A percentile compares a stretch with the other conserved stretches of the same genome.
phyloP scores from a whole-genome alignment of 2,113 vertebrate species.

The Sturnus vulgaris region DNA sequence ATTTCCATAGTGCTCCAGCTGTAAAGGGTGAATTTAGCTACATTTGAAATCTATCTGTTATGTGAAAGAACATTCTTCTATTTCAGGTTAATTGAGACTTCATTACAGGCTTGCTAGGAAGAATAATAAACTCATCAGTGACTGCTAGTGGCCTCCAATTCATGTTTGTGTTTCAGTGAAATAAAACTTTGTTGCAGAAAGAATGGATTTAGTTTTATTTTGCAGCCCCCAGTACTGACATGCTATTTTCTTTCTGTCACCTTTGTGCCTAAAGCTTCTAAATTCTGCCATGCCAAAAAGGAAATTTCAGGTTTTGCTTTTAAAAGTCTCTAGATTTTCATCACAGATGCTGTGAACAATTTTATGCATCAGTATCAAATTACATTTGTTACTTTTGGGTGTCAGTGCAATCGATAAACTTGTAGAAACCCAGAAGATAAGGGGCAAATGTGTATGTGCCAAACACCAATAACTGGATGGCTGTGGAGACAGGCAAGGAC shows the following conservation, averaged over 20 bases:
- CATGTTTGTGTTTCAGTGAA: neutral
- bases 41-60: neutral
- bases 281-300: neutral
- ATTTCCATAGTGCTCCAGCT: neutral
- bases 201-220: neutral
- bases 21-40: neutral
- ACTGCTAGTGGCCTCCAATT: neutral
- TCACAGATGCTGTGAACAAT: neutral
- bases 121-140: neutral
- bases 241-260: neutral
- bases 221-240: neutral
- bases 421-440: neutral
- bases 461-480: neutral
- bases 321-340: neutral
- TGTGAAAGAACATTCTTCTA: neutral
- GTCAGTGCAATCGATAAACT: fast-evolving
- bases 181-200: neutral
- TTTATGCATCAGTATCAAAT: neutral
- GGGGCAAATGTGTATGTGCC: neutral
- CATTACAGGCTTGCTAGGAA: neutral
- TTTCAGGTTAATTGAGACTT: neutral
- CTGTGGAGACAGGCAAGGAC: neutral
- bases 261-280: neutral
- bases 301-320: neutral
- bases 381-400: neutral